phyloP scores from a whole-genome alignment of 2,888 invertebrate genomes.

The Heteromyza rotundicornis region DNA sequence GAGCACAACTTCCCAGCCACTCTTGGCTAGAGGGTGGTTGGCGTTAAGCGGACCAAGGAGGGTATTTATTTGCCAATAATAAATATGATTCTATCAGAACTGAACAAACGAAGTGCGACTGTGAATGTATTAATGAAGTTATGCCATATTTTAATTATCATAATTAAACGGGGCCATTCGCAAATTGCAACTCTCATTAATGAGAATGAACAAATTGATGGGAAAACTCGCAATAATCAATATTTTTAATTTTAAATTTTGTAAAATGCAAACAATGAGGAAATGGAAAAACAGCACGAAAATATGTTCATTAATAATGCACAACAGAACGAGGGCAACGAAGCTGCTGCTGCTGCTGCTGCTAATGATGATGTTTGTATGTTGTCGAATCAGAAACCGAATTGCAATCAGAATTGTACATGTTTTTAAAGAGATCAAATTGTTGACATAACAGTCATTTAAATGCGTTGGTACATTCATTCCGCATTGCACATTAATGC shows the following conservation, averaged over 20 bases:
- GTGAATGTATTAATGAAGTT: too few relatives aligned
- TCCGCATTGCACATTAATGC: too few relatives aligned
- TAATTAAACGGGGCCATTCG: too few relatives aligned
- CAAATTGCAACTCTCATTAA: too few relatives aligned
- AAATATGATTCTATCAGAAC: too few relatives aligned
- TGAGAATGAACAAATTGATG: constrained; percentile 3
- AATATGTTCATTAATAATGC: constrained; percentile 14
- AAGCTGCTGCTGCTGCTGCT: constrained; percentile 5
- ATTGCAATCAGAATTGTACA: neutral
- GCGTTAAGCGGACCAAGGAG: too few relatives aligned
- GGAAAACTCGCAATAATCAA: constrained; percentile 13
- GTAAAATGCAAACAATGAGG: neutral
- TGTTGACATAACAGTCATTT: constrained; percentile 22
- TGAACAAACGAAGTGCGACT: too few relatives aligned
- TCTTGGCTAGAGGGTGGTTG: too few relatives aligned
- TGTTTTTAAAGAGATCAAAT: constrained; percentile 14
- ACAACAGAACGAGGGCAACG: constrained; percentile 24
- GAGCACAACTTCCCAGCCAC: too few relatives aligned
- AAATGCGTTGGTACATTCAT: constrained; percentile 9
- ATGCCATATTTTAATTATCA: too few relatives aligned
- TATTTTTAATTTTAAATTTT: constrained; percentile 12
- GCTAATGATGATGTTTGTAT: neutral
- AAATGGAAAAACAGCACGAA: neutral
- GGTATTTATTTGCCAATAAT: too few relatives aligned
- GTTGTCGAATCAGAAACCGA: neutral